Conservation (phyloP, 2,113 vertebrate species). For the Myrmecobius fasciatus region DNA sequence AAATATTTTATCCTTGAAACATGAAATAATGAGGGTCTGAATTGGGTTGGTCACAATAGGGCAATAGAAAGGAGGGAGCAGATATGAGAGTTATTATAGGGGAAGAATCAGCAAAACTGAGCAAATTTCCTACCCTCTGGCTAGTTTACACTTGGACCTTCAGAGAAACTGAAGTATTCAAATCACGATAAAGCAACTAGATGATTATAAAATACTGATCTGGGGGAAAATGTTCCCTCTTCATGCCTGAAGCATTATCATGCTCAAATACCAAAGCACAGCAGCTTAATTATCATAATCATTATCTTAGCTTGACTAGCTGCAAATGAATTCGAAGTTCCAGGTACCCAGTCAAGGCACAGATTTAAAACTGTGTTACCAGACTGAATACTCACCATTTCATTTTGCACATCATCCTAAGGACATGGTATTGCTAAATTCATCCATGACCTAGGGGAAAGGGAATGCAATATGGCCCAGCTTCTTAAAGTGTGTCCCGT, state of each 20-base stretch:
- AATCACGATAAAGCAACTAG: constrained; percentile 40
- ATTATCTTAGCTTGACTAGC: constrained; percentile 51
- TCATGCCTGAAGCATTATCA: constrained; percentile 4
- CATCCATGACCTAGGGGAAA: background rate
- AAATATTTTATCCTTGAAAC: background rate
- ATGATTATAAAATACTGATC: background rate
- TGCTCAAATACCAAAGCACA: constrained; percentile 50
- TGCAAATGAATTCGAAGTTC: constrained; percentile 49
- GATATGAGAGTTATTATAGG: background rate
- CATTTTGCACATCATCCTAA: background rate
- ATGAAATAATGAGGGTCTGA: background rate
- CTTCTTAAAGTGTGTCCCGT: too few relatives aligned
- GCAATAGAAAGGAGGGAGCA: background rate
- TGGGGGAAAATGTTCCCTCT: background rate
- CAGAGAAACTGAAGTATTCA: background rate
- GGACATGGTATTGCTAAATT: constrained; percentile 8
- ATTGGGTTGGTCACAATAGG: background rate
- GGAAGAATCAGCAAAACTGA: background rate
- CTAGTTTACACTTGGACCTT: constrained; percentile 20
- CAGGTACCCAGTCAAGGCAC: constrained; percentile 39
- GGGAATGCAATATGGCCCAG: background rate
- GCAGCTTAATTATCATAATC: constrained; percentile 57
- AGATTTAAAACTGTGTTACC: background rate
- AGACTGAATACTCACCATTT: constrained; percentile 18
- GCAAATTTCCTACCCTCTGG: background rate